phyloP scores from a whole-genome alignment of 2,797 vertebrate species.

The Enteromius treurensis region DNA sequence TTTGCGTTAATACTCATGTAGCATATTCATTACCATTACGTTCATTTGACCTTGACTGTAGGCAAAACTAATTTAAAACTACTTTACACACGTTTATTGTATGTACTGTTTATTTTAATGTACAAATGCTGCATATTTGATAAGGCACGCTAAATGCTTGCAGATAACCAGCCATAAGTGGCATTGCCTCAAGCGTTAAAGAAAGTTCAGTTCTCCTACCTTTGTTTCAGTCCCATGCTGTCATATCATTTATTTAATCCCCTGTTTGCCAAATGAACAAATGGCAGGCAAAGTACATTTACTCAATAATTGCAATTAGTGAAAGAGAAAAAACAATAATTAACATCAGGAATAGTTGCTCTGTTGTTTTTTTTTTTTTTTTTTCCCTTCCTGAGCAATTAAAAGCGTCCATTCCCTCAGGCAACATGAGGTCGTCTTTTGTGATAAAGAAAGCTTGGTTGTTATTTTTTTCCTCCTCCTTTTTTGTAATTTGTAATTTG shows the following conservation, averaged over 20 bases:
- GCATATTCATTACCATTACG: not conserved
- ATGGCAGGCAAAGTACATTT: constrained; percentile 43
- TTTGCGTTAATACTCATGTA: not conserved
- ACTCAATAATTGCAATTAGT: constrained; percentile 49
- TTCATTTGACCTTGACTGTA: constrained; percentile 25
- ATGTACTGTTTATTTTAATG: constrained; percentile 4
- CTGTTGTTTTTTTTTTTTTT: constrained; percentile 32
- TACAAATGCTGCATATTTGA: constrained; percentile 20
- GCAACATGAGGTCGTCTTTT: constrained; percentile 57
- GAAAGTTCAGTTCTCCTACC: not conserved
- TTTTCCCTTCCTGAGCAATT: constrained; percentile 14
- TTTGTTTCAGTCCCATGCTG: constrained; percentile 35
- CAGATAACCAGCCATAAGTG: not conserved
- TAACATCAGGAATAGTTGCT: constrained; percentile 50
- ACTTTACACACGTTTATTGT: not conserved
- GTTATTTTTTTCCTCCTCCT: constrained; percentile 16
- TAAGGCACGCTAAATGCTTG: not conserved
- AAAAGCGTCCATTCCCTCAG: constrained; percentile 34
- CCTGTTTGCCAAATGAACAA: constrained; percentile 43
- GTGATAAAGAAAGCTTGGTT: constrained; percentile 68
- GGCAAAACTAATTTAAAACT: constrained; percentile 1
- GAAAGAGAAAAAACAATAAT: constrained; percentile 49
- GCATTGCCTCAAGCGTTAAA: not conserved
- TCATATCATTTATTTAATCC: constrained; percentile 42
- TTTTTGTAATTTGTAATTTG: not conserved